These are phyloP conservation scores for Proteles cristata DNA, from an alignment of 2,113 vertebrate species.

Conservation along the genomic window DNA sequence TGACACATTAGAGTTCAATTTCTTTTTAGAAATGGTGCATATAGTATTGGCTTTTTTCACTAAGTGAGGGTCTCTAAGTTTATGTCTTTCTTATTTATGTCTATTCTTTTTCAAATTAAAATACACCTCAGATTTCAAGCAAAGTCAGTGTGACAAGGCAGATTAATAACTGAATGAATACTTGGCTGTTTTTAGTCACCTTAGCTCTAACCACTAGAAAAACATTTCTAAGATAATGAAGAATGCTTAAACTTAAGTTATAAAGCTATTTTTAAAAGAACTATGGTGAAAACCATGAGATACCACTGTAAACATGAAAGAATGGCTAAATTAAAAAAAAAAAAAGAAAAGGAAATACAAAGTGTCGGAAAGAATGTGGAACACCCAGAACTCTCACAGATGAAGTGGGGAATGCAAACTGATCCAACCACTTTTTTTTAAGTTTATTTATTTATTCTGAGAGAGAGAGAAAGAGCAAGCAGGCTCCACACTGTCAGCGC, in stretches of 20 bases:
- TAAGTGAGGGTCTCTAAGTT: neutral
- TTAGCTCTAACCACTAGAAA: neutral
- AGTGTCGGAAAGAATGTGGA: neutral
- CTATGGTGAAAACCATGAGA: neutral
- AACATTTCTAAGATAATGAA: neutral
- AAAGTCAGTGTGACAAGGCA: neutral
- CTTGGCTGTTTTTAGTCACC: neutral
- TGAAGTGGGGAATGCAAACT: neutral
- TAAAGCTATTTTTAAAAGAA: neutral
- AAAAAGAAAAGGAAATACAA: neutral
- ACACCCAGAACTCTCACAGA: neutral
- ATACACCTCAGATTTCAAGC: neutral
- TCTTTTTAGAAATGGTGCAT: neutral
- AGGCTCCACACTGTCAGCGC: too few species aligned
- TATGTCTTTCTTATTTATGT: neutral
- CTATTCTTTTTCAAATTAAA: slow-evolving; percentile 31
- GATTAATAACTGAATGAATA: neutral
- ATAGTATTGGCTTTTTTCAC: neutral
- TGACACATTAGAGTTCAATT: neutral
- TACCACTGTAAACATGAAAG: neutral
- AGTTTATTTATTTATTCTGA: too few species aligned
- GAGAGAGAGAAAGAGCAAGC: too few species aligned
- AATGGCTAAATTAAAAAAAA: neutral
- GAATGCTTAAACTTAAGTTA: neutral
- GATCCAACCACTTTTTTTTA: neutral